phyloP scores from a whole-genome alignment of 2,888 invertebrate genomes.

The Pheosia gnoma region DNA sequence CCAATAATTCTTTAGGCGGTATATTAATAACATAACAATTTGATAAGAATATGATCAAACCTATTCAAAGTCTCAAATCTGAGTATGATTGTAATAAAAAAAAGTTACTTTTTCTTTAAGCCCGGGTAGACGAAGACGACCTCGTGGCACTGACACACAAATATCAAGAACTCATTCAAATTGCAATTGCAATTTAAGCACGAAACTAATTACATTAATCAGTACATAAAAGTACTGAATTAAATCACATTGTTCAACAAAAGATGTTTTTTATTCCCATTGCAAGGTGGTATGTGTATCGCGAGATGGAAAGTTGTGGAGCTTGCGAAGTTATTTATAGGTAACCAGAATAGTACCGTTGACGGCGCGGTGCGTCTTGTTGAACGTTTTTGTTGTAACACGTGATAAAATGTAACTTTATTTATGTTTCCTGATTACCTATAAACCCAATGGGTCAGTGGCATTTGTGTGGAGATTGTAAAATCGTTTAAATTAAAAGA shows the following conservation, averaged over 20 bases:
- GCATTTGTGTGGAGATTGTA: conserved; percentile 20
- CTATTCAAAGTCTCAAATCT: too few relatives aligned
- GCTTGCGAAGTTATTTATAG: conserved; percentile 49
- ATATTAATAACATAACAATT: conserved; percentile 1
- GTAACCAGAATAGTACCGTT: conserved; percentile 41
- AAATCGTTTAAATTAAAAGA: background rate
- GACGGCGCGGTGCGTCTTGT: conserved; percentile 13
- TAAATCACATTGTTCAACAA: conserved; percentile 22
- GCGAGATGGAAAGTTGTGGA: conserved; percentile 51
- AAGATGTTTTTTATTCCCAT: conserved; percentile 22
- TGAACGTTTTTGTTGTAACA: conserved; percentile 18
- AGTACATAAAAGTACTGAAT: conserved; percentile 21
- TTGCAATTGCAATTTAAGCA: conserved; percentile 4
- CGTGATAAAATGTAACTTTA: conserved; percentile 20
- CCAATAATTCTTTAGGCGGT: conserved; percentile 18
- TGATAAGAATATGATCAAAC: too few relatives aligned
- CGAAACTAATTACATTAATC: conserved; percentile 7
- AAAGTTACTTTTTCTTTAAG: too few relatives aligned
- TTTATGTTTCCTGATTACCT: conserved; percentile 26
- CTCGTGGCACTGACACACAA: background rate
- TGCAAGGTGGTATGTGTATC: conserved; percentile 34
- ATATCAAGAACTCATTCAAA: background rate
- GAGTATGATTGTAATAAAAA: too few relatives aligned
- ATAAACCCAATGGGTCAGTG: conserved; percentile 12
- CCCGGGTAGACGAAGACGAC: background rate